Conservation (phyloP, 2,113 vertebrate species). For the Stictonetta naevosa region DNA sequence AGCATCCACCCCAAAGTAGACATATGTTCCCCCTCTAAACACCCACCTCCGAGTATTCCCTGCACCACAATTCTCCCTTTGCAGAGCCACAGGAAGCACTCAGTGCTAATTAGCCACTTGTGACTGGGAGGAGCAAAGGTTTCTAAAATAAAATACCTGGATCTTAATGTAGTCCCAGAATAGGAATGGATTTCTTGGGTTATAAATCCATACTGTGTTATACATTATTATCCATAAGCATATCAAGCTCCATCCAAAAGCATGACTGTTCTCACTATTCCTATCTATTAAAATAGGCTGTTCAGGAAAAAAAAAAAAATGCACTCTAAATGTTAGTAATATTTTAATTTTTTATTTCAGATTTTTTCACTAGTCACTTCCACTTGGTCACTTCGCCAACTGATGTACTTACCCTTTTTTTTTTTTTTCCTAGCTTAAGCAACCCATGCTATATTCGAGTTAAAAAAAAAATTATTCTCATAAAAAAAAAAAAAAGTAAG, state of each 20-base stretch:
- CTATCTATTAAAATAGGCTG: background rate
- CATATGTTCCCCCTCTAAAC: fast-evolving
- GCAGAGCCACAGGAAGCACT: background rate
- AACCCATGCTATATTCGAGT: background rate
- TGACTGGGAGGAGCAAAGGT: background rate
- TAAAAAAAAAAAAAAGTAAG: background rate
- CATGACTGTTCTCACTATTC: background rate
- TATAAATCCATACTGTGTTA: background rate
- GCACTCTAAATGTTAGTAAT: background rate
- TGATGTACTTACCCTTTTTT: background rate
- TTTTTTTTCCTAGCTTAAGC: background rate
- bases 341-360: background rate
- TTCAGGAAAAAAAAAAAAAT: background rate
- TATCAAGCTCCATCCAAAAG: background rate
- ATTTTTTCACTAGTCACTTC: background rate
- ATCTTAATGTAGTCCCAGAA: background rate
- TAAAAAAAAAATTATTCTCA: background rate
- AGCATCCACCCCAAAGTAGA: background rate
- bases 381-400: background rate
- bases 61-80: background rate
- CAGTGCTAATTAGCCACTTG: background rate
- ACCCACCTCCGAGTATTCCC: background rate
- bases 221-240: background rate
- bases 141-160: background rate
- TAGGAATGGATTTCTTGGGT: background rate